Percentiles rank a stretch among this genome's conserved stretches.
Conservation (phyloP, 2,797 vertebrate genomes). For the Huso huso region DNA sequence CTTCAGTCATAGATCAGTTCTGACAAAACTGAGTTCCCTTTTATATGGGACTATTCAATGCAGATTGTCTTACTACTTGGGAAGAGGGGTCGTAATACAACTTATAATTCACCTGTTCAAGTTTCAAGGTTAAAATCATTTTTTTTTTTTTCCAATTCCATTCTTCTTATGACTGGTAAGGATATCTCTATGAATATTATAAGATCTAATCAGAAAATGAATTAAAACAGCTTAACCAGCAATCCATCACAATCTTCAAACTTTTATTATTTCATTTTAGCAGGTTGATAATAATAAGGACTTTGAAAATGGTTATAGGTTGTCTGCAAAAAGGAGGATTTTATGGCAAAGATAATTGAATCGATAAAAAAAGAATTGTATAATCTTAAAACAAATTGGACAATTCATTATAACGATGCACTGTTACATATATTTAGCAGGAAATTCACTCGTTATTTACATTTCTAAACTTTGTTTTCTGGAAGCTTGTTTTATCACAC, state of each 20-base stretch:
- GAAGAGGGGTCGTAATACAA: background rate
- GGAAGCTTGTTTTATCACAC: no score
- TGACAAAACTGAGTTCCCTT: no score
- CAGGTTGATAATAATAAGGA: slow-evolving; percentile 47
- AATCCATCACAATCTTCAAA: slow-evolving; percentile 50
- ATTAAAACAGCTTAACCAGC: slow-evolving; percentile 42
- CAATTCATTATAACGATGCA: slow-evolving; percentile 56
- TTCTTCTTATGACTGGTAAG: slow-evolving; percentile 35
- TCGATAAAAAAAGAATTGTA: slow-evolving; percentile 52
- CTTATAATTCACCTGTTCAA: slow-evolving; percentile 20
- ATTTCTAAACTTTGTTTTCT: background rate
- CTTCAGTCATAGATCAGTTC: no score
- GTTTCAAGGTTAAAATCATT: slow-evolving; percentile 51
- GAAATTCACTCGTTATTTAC: slow-evolving; percentile 56
- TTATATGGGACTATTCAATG: no score
- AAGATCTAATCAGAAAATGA: slow-evolving; percentile 36
- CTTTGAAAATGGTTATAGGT: slow-evolving; percentile 51
- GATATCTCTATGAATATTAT: slow-evolving; percentile 47
- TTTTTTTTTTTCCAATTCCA: slow-evolving; percentile 39
- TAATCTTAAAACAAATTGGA: slow-evolving; percentile 54
- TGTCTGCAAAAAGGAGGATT: slow-evolving; percentile 44
- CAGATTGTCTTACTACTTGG: no score
- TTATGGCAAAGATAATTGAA: slow-evolving; percentile 65
- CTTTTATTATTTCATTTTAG: slow-evolving; percentile 46
- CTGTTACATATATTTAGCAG: slow-evolving; percentile 54